phyloP scores from a whole-genome alignment of 2,888 invertebrate species.

The Zootermopsis nevadensis region DNA sequence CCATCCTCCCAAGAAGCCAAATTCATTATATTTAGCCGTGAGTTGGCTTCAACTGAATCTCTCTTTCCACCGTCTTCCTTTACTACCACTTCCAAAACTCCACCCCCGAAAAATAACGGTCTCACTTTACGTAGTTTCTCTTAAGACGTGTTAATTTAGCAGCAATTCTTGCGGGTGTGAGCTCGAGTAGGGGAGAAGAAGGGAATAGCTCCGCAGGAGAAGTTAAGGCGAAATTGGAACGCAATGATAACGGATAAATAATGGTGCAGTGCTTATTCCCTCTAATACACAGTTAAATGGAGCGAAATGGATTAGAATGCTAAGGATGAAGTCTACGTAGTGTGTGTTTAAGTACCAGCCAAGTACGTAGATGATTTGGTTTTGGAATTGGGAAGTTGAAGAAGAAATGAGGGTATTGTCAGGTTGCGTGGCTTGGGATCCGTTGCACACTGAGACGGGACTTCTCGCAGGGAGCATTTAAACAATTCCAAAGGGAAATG shows the following conservation, averaged over 20 bases:
- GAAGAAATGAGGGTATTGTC: neutral
- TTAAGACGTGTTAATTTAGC: slow-evolving; percentile 30
- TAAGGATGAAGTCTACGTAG: slow-evolving; percentile 10
- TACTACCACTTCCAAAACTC: neutral
- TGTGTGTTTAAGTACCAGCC: neutral
- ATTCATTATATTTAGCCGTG: slow-evolving; percentile 28
- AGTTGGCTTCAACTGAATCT: slow-evolving; percentile 13
- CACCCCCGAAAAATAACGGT: slow-evolving; percentile 35
- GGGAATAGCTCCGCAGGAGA: slow-evolving; percentile 15
- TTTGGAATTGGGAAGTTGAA: neutral
- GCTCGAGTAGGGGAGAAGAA: neutral
- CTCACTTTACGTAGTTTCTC: slow-evolving; percentile 33
- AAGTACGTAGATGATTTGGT: neutral
- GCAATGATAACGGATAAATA: slow-evolving; percentile 45
- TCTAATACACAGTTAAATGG: slow-evolving; percentile 46
- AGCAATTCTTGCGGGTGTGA: slow-evolving; percentile 18
- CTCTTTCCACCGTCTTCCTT: neutral
- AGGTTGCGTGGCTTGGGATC: neutral
- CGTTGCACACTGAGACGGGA: neutral
- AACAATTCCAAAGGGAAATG: neutral
- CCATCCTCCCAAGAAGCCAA: neutral
- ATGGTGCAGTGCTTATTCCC: slow-evolving; percentile 38
- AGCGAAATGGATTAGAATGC: slow-evolving; percentile 47
- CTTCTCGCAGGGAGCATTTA: neutral
- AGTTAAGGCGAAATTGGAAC: slow-evolving; percentile 43